Base-by-base conservation (phyloP, 2,113 vertebrate genomes). In the Ailurus styani region DNA sequence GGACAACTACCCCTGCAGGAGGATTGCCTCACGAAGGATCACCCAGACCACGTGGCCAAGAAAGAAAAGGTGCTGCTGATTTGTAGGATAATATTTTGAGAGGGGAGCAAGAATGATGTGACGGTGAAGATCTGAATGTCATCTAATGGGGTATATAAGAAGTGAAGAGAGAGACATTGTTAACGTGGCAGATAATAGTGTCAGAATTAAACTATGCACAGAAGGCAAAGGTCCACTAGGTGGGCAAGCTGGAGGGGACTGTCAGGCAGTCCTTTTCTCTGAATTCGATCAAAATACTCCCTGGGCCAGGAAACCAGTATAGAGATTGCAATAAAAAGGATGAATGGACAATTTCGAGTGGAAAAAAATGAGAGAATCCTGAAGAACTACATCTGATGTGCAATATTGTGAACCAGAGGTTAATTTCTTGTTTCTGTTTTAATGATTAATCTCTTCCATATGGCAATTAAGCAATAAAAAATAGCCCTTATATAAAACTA, bases 361-460 rank as follows among this genome's bases (percentile, higher is more conserved):
- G 57, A 91, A 91, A 96, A 18, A 87, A 54, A 15, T 21, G 45
- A 97, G 17, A 3, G 55, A 54, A 68, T 79, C 86, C 29, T 66
- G 37, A 93, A 73, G 62, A 87, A 96, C 54, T 87, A 34, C 34
- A 83, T 66, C 83, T 45, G 42, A 83, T 8, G 25, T 34, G 23
- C 34, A 34, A 31, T 72, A 62, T 27, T 86, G 52, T 55, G 66
- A 82, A 60, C 25, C 17, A 66, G 73, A 77, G 27, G 64, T 88
- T 70, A 70, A 78, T 93, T 87, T 91, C 37, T 81, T 90, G 15
- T 66, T 79, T 87, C 20, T 73, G 70, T 83, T 64, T 55, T 29
- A 93, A 91, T 29, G 50, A 92, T 78, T 96, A 78, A 97, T 97
- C 64, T 87, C 75, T 97, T 93, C 95, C 96, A 92, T 84, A 75